Evolutionary conservation across 2,113 vertebrate species (phyloP).

Genomic region (Pseudorectes ferrugineus): DNA sequence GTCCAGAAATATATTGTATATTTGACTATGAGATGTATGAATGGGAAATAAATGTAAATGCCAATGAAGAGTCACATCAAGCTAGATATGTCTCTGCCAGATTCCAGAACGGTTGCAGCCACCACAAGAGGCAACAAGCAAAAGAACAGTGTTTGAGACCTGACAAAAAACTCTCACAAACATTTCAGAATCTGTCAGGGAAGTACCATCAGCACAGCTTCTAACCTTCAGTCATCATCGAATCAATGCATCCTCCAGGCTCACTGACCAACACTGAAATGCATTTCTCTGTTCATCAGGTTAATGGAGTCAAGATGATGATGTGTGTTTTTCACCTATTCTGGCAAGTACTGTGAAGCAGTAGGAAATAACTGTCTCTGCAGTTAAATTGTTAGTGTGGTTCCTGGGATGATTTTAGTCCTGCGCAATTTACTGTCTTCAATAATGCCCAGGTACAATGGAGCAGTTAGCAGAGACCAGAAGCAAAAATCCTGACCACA

Average conservation of each 20-base stretch:
- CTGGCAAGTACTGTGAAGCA: neutral
- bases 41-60: neutral
- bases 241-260: neutral
- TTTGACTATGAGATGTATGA: neutral
- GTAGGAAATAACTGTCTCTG: neutral
- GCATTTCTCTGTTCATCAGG: neutral
- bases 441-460: neutral
- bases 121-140: neutral
- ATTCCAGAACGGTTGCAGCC: neutral
- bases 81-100: neutral
- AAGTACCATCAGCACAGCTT: neutral
- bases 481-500: neutral
- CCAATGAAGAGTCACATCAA: neutral
- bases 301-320: neutral
- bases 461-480: neutral
- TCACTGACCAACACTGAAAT: neutral
- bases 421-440: neutral
- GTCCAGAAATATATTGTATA: neutral
- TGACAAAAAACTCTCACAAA: neutral
- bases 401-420: neutral
- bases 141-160: neutral
- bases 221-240: accelerated
- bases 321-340: neutral
- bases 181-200: neutral
- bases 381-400: neutral